Base-by-base conservation (phyloP, 2,888 invertebrate genomes). In the Nomada flava region DNA sequence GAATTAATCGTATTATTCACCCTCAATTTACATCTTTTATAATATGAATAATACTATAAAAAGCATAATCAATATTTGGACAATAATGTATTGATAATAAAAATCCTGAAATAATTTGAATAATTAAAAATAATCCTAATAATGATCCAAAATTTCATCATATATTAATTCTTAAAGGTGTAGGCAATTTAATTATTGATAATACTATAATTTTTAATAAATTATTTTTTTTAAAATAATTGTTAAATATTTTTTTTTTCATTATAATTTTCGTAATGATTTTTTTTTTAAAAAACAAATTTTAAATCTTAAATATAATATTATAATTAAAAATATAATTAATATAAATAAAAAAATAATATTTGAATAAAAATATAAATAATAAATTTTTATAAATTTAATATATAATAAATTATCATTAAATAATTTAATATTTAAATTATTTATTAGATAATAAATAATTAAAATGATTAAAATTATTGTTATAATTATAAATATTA, bases 71-170 rank as follows among this genome's bases (percentile, higher is more conserved):
- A 91, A 95, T 94, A 94, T 96, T 95, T 15, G 96, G 95, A 23
- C 95, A 95, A 90, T 96, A 96, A 90, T 96, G 96, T 95, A 96
- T 96, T 0, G 96, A 95, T 94, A 96, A 91, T 92, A 97, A 96
- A 92, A 97, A 88, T 60, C 96, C 96, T 42, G 96, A 95, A 76
- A 96, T 82, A 94, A 96, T 96, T 95, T 97, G 96, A 79, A 95
- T 94, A 77, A 95, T 94, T 95, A 96, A 93, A 89, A 95, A 96
- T 93, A 96, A 80, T 62, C 95, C 96, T 94, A 96, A 88, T 96
- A 90, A 2, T 0, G 26, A 57, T 26, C 57, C 57, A 57, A 57
- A 57, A 57, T 57, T 57, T 57, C 57, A 57, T 57, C 57, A 57
- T 10, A 57, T 57, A 23, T 20, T 23, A 57, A 57, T 57, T 23